Evolutionary conservation across 2,113 vertebrate species (phyloP).

Genomic region (Petromus typicus): DNA sequence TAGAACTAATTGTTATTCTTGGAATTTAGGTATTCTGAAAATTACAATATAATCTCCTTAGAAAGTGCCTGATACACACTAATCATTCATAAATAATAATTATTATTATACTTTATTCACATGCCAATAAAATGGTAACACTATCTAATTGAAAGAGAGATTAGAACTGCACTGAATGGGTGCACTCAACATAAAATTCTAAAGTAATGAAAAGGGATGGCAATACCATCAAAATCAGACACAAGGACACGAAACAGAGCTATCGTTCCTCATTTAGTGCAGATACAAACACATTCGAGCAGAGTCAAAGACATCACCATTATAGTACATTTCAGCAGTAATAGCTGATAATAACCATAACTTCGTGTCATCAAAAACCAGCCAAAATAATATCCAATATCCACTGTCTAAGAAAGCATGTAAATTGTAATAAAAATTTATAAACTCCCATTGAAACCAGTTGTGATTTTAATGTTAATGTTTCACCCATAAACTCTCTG

Average conservation of each 20-base stretch:
- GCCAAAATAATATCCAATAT: slow-evolving; percentile 73
- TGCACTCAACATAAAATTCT: not conserved
- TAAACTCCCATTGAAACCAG: slow-evolving; percentile 45
- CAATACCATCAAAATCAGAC: slow-evolving; percentile 11
- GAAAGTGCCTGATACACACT: slow-evolving; percentile 40
- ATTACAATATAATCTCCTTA: slow-evolving; percentile 30
- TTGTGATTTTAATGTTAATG: slow-evolving; percentile 71
- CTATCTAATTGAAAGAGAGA: slow-evolving; percentile 20
- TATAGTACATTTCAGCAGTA: slow-evolving; percentile 55
- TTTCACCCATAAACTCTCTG: slow-evolving; percentile 66
- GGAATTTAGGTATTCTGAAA: not conserved
- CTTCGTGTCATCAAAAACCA: slow-evolving; percentile 64
- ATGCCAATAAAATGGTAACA: slow-evolving; percentile 63
- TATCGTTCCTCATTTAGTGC: not conserved
- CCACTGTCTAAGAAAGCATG: slow-evolving; percentile 75
- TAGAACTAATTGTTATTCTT: not conserved
- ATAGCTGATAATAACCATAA: slow-evolving; percentile 61
- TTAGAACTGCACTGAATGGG: not conserved
- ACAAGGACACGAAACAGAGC: slow-evolving; percentile 47
- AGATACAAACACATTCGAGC: slow-evolving; percentile 30
- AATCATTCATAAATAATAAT: slow-evolving; percentile 53
- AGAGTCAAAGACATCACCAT: not conserved
- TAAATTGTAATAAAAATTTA: slow-evolving; percentile 75
- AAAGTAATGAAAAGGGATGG: not conserved
- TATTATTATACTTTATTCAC: slow-evolving; percentile 54